Evolutionary conservation across 2,113 vertebrate species (phyloP), one percentile per base, ranked within the genome.

Genomic region (Maccullochella peelii): DNA sequence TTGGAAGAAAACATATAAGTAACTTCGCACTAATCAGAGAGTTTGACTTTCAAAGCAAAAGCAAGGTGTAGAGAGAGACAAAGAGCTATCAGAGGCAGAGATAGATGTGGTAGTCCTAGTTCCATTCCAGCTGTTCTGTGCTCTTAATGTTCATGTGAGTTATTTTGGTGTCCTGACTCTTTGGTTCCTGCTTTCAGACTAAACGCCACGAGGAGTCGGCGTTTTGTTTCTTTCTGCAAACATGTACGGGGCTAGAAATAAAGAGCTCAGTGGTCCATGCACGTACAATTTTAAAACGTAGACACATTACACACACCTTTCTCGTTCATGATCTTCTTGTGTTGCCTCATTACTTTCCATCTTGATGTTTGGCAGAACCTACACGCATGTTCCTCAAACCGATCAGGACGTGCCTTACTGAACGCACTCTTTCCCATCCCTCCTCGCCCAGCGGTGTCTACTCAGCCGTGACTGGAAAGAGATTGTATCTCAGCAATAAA

Each of bases 401-500:
- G 80, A 71, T 91, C 66, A 90, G 86, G 89, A 86, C 61, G 86
- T 85, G 89, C 91, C 92, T 93, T 91, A 89, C 77, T 52, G 58
- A 82, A 82, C 72, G 67, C 70, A 47, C 71, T 42, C 80, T 58
- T 33, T 54, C 75, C 16, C 58, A 36, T 49, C 52, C 52, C 25
- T 68, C 52, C 65, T 57, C 65, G 73, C 74, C 61, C 57, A 63
- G 52, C 71, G 83, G 12, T 15, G 0, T 69, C 23, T 3, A 21
- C 77, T 40, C 82, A 63, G 61, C 52, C 71, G 36, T 67, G 70
- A 79, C 84, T 72, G 73, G 44, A 30, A 50, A 78, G 86, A 82
- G 59, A 69, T 87, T 69, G 79, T 79, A 85, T 92, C 72, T 86
- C 84, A 91, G 92, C 93, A 93, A 89, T 91, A 92, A 94, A 76